phyloP scores from a whole-genome alignment of 2,113 vertebrate genomes.

The Notiomystis cincta region DNA sequence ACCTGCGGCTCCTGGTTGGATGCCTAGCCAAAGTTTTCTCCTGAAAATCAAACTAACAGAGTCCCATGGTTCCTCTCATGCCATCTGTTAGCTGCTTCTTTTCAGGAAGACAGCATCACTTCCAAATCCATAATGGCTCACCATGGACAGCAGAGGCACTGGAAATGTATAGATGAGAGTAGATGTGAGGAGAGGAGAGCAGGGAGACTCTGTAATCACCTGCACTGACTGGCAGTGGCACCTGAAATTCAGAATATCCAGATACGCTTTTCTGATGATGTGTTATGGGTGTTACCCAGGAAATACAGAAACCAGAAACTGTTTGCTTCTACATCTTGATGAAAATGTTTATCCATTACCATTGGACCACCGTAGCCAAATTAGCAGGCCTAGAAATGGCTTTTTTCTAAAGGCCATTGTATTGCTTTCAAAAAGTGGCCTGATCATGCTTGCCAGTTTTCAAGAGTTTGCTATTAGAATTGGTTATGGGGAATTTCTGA shows the following conservation, averaged over 20 bases:
- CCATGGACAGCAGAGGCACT: background rate
- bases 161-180: background rate
- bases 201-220: background rate
- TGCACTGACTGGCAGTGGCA: background rate
- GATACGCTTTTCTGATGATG: background rate
- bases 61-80: background rate
- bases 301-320: background rate
- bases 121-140: background rate
- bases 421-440: background rate
- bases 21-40: background rate
- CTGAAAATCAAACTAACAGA: background rate
- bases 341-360: background rate
- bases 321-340: background rate
- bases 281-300: background rate
- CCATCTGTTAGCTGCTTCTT: background rate
- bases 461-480: background rate
- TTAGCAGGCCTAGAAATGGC: background rate
- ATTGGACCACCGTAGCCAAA: background rate
- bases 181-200: background rate
- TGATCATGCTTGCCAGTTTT: background rate
- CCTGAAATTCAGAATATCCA: background rate
- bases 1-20: slow-evolving; percentile 14
- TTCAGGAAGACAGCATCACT: background rate
- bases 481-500: background rate
- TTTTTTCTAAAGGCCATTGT: background rate